These are phyloP conservation scores for Therioaphis trifolii DNA, from an alignment of 2,888 invertebrate genomes.

Conservation along the genomic window DNA sequence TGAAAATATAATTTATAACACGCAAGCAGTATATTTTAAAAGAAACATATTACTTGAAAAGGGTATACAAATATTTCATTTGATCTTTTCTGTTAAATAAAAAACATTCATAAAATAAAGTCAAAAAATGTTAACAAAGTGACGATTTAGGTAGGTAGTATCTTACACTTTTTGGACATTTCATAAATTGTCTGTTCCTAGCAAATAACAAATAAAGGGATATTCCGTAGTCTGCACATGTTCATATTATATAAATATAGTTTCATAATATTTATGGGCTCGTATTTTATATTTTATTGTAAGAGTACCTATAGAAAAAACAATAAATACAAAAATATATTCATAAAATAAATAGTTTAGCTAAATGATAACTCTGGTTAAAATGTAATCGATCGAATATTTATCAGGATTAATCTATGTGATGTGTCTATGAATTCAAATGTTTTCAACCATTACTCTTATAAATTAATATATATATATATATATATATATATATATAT, in stretches of 20 bases:
- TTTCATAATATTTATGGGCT: constrained; percentile 30
- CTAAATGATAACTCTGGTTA: not conserved
- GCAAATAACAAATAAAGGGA: constrained; percentile 31
- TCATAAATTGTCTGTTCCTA: not conserved
- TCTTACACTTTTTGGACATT: not conserved
- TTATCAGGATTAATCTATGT: not conserved
- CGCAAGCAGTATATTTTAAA: too few relatives aligned
- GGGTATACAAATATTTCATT: too few relatives aligned
- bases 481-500: too few relatives aligned
- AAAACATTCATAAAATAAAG: too few relatives aligned
- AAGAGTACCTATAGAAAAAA: not conserved
- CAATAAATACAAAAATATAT: not conserved
- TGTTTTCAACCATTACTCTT: too few relatives aligned
- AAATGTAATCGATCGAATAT: not conserved
- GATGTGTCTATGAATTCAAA: not conserved
- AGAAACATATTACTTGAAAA: too few relatives aligned
- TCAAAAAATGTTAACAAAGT: too few relatives aligned
- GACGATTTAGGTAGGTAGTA: constrained; percentile 2
- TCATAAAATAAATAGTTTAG: not conserved
- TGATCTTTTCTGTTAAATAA: too few relatives aligned
- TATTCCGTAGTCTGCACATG: not conserved
- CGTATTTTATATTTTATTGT: constrained; percentile 25
- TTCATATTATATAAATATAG: not conserved
- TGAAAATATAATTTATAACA: too few relatives aligned
- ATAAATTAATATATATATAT: too few relatives aligned